Conservation (phyloP, 2,888 invertebrate species). For the Anarsia innoxiella region DNA sequence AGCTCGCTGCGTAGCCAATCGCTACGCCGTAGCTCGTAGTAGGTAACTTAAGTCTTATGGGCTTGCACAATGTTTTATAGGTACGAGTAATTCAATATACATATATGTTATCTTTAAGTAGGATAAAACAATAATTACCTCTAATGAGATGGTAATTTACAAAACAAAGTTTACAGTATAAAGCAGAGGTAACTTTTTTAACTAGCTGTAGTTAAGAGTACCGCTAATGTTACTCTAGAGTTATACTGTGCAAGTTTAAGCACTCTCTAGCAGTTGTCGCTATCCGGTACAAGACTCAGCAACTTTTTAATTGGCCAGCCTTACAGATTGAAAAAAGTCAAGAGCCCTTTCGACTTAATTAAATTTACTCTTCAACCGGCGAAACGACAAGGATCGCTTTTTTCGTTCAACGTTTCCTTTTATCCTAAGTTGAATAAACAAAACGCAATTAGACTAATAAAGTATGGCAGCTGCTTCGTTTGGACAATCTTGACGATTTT, state of each 20-base stretch:
- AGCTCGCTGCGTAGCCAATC: neutral
- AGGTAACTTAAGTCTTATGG: no score
- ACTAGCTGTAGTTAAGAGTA: conserved; percentile 21
- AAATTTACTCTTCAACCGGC: conserved; percentile 55
- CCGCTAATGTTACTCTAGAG: conserved; percentile 36
- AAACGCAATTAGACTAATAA: conserved; percentile 39
- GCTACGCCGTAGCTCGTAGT: conserved; percentile 1
- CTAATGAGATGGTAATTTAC: neutral
- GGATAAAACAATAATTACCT: neutral
- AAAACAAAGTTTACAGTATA: neutral
- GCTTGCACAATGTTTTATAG: no score
- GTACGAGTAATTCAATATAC: no score
- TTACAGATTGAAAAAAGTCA: conserved; percentile 58
- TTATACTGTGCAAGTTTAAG: conserved; percentile 40
- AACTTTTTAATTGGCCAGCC: conserved; percentile 67
- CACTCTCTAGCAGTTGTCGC: conserved; percentile 49
- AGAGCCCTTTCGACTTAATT: conserved; percentile 59
- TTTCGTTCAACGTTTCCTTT: conserved; percentile 36
- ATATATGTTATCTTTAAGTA: no score
- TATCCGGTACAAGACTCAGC: conserved; percentile 45
- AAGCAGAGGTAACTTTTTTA: conserved; percentile 18
- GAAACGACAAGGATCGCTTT: conserved; percentile 41
- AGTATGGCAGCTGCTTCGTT: conserved; percentile 19
- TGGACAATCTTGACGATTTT: no score
- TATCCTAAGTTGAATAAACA: conserved; percentile 29